These are phyloP conservation scores for Delia radicum DNA, from an alignment of 1,140 invertebrate genomes.

Conservation along the genomic window DNA sequence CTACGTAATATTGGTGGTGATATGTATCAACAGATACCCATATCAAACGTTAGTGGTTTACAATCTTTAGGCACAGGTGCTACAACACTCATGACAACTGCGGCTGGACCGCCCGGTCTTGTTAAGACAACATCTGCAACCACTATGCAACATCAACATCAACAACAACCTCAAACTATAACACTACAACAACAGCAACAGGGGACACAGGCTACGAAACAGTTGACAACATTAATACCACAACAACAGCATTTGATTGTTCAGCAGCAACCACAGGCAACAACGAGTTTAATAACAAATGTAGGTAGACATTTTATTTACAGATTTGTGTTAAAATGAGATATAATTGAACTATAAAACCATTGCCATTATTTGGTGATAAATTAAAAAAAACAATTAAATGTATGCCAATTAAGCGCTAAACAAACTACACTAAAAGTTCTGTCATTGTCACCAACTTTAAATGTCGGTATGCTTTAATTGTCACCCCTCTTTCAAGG, in stretches of 20 bases:
- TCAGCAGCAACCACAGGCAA: constrained; percentile 41
- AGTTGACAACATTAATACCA: constrained; percentile 31
- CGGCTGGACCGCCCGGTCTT: constrained; percentile 48
- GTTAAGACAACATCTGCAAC: constrained; percentile 45
- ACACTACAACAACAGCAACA: constrained; percentile 28
- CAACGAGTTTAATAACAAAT: constrained; percentile 34
- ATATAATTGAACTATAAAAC: constrained; percentile 39
- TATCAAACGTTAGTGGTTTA: constrained; percentile 48
- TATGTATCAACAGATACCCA: constrained; percentile 54
- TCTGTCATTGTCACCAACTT: no score
- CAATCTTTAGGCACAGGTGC: constrained; percentile 36
- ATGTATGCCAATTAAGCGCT: no score
- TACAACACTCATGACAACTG: constrained; percentile 47
- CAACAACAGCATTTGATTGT: constrained; percentile 43
- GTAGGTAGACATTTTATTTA: constrained; percentile 36
- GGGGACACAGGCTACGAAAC: constrained; percentile 37
- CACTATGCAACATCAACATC: constrained; percentile 35
- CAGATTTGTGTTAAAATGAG: no score
- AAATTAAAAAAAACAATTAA: no score
- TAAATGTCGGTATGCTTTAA: no score
- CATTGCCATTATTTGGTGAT: no score
- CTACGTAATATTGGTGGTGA: constrained; percentile 52
- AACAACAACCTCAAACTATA: constrained; percentile 28
- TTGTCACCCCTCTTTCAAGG: no score
- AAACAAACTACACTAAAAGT: no score